Evolutionary conservation across 1,140 invertebrate genomes (phyloP).

Genomic region (Drosophila takahashii): DNA sequence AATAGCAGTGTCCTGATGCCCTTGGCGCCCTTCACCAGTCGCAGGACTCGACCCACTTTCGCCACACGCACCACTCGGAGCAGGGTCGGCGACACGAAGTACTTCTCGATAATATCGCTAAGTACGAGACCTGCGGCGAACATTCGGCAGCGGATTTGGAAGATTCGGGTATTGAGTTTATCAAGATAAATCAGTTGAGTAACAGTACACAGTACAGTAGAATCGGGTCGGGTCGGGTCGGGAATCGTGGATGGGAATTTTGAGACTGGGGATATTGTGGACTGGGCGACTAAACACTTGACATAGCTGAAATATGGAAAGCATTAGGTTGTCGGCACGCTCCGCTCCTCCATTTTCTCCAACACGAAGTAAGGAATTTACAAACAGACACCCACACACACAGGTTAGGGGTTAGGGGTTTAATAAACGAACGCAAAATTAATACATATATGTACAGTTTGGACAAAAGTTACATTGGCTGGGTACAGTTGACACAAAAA

Average conservation of each 20-base stretch:
- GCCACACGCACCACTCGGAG: constrained; percentile 98
- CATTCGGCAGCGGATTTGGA: constrained; percentile 6
- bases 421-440: constrained; percentile 12
- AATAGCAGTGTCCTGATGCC: constrained; percentile 98
- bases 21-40: constrained; percentile 98
- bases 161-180: constrained; percentile 8
- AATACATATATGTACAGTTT: constrained; percentile 17
- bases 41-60: constrained; percentile 97
- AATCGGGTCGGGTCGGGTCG: not conserved
- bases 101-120: constrained; percentile 98
- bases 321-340: constrained; percentile 55
- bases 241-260: not conserved
- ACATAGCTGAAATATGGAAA: constrained; percentile 76
- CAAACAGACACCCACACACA: constrained; percentile 6
- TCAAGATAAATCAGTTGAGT: constrained; percentile 38
- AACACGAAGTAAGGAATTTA: constrained; percentile 6
- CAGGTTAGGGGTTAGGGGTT: not conserved
- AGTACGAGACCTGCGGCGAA: constrained; percentile 92
- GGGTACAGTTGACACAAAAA: constrained; percentile 25
- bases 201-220: too few relatives aligned
- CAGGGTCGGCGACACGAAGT: constrained; percentile 98
- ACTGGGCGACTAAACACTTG: constrained; percentile 21
- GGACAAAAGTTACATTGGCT: constrained; percentile 6
- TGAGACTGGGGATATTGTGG: not conserved
- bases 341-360: constrained; percentile 32